Conservation (phyloP, 2,888 invertebrate genomes). For the Eilema caniola region DNA sequence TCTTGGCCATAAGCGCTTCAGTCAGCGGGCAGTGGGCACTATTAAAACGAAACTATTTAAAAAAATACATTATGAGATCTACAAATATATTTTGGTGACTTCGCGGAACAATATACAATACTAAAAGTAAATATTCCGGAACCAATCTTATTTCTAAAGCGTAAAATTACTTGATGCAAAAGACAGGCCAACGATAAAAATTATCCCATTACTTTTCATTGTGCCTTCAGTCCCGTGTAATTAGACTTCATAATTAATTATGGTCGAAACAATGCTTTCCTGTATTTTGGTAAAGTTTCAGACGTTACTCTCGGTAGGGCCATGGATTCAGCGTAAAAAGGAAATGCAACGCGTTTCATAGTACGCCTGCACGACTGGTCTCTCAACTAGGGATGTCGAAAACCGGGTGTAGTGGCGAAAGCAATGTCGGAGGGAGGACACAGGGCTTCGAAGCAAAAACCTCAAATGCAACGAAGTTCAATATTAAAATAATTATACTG, state of each 20-base stretch:
- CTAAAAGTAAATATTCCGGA: background rate
- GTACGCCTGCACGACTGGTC: too few species aligned
- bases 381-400: too few species aligned
- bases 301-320: constrained; percentile 16
- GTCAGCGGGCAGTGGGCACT: too few species aligned
- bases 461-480: too few species aligned
- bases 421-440: too few species aligned
- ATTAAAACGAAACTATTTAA: background rate
- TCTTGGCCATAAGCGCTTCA: too few species aligned
- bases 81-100: background rate
- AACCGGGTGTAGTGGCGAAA: too few species aligned
- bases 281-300: constrained; percentile 29
- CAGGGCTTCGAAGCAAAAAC: too few species aligned
- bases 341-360: too few species aligned
- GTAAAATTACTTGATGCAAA: constrained; percentile 21
- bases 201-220: constrained; percentile 37
- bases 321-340: background rate
- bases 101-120: background rate
- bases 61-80: background rate
- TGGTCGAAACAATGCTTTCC: constrained; percentile 38
- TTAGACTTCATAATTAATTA: constrained; percentile 49
- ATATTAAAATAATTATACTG: too few species aligned
- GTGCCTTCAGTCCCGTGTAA: constrained; percentile 28
- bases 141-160: background rate
- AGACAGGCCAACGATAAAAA: constrained; percentile 24